Evolutionary conservation across 2,113 vertebrate genomes (phyloP).

Genomic region (Pelodiscus sinensis): DNA sequence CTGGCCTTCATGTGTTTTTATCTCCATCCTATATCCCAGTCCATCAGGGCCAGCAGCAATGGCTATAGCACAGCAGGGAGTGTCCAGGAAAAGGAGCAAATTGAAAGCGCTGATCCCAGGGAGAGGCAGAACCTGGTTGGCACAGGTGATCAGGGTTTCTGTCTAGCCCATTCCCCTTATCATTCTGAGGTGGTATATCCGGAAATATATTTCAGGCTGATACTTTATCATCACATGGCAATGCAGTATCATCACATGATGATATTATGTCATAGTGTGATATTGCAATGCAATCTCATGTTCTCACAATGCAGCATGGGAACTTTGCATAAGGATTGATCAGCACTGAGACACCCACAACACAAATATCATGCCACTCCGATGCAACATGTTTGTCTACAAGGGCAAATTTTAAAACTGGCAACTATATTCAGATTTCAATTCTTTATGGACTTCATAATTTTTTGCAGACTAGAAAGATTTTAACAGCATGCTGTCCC

Average conservation of each 20-base stretch:
- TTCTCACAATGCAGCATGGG: background rate
- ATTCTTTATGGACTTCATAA: background rate
- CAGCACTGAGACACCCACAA: background rate
- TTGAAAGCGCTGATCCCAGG: background rate
- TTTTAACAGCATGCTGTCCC: background rate
- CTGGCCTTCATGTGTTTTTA: background rate
- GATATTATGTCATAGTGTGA: background rate
- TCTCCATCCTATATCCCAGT: background rate
- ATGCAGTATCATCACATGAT: background rate
- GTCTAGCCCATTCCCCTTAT: background rate
- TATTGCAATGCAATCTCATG: background rate
- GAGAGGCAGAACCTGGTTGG: background rate
- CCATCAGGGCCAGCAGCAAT: background rate
- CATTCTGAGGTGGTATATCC: background rate
- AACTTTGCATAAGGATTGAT: background rate
- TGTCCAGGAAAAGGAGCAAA: background rate
- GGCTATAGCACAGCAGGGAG: background rate
- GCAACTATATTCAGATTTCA: background rate
- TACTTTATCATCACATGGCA: accelerated
- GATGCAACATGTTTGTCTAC: background rate
- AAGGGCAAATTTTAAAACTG: background rate
- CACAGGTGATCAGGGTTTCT: background rate
- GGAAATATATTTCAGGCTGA: background rate
- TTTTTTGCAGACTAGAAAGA: background rate
- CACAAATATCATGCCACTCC: background rate